Evolutionary conservation across 2,113 vertebrate genomes (phyloP).

Genomic region (Neolamprologus ventralis): DNA sequence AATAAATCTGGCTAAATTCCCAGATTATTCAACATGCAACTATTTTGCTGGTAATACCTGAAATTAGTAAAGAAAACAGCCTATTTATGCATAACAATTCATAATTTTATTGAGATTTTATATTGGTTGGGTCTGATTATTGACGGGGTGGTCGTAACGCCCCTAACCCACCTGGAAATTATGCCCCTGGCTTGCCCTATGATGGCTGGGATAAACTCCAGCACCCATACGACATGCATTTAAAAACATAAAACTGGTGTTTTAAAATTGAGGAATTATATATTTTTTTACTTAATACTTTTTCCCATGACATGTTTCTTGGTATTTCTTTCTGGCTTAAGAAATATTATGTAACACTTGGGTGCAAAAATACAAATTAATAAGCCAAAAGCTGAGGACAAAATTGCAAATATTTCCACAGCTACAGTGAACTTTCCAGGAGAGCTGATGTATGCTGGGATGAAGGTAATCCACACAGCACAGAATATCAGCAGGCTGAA

Average conservation of each 20-base stretch:
- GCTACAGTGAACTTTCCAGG: slow-evolving; percentile 74
- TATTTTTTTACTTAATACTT: too few relatives aligned
- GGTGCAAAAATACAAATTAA: slow-evolving; percentile 63
- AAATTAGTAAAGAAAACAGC: not conserved
- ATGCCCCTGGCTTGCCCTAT: too few relatives aligned
- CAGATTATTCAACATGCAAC: not conserved
- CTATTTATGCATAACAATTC: not conserved
- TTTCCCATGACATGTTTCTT: too few relatives aligned
- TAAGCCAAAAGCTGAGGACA: slow-evolving; percentile 64
- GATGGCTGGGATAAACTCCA: too few relatives aligned
- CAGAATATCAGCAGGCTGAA: slow-evolving; percentile 76
- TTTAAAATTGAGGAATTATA: too few relatives aligned
- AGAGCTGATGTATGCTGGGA: slow-evolving; percentile 72
- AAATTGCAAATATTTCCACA: slow-evolving; percentile 73
- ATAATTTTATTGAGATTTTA: not conserved
- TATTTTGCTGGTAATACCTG: not conserved
- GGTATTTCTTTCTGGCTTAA: slow-evolving; percentile 48
- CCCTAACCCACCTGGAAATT: too few relatives aligned
- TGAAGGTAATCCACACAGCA: slow-evolving; percentile 72
- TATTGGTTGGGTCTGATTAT: not conserved
- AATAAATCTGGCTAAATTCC: not conserved
- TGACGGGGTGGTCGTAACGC: too few relatives aligned
- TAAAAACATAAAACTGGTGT: too few relatives aligned
- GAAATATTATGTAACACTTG: slow-evolving; percentile 70
- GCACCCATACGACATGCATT: too few relatives aligned